These are phyloP conservation scores for Ophion slaviceki DNA, from an alignment of 2,888 invertebrate genomes.

Conservation along the genomic window DNA sequence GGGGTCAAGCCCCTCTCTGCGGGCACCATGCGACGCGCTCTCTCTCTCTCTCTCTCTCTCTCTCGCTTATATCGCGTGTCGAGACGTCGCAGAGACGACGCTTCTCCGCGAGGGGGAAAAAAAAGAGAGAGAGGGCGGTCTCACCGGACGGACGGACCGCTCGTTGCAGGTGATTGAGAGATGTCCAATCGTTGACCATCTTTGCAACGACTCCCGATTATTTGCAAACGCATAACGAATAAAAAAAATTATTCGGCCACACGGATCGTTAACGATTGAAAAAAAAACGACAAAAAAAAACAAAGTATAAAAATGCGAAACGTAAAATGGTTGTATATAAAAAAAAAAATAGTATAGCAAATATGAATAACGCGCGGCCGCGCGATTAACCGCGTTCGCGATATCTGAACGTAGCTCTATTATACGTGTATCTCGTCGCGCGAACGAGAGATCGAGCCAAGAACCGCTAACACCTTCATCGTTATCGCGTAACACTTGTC, in stretches of 20 bases:
- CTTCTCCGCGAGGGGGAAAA: too few relatives aligned
- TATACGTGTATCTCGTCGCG: too few relatives aligned
- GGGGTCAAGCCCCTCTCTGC: conserved; percentile 80
- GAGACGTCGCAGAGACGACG: too few relatives aligned
- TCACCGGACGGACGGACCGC: conserved; percentile 72
- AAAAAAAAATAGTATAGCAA: too few relatives aligned
- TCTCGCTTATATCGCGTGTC: too few relatives aligned
- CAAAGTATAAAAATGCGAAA: not conserved
- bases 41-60: not conserved
- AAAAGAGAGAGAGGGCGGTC: conserved; percentile 23
- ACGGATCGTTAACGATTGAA: not conserved
- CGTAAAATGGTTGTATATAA: too few relatives aligned
- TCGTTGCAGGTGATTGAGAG: conserved; percentile 73
- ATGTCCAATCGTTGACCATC: conserved; percentile 75
- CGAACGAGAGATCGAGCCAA: too few relatives aligned
- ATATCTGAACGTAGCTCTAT: too few relatives aligned
- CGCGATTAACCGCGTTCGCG: too few relatives aligned
- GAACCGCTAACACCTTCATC: too few relatives aligned
- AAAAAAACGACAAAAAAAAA: not conserved
- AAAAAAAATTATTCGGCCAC: not conserved
- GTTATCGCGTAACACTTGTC: too few relatives aligned
- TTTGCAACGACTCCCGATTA: conserved; percentile 28
- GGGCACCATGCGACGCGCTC: not conserved
- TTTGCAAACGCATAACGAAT: conserved; percentile 22
- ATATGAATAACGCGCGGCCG: too few relatives aligned